Conservation (phyloP, 2,888 invertebrate species). For the Drosophila ustulata region DNA sequence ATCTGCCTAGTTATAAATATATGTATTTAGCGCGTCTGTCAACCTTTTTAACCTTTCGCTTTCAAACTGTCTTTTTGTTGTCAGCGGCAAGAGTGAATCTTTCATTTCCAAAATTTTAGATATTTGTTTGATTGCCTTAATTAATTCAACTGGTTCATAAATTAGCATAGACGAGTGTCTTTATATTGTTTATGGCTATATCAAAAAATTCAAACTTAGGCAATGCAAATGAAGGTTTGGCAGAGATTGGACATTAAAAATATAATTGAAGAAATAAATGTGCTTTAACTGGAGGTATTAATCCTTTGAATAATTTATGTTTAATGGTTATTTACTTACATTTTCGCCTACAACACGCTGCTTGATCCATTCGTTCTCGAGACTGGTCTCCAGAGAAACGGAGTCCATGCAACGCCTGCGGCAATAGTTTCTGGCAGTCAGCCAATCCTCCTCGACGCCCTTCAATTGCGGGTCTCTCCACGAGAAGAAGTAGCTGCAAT, state of each 20-base stretch:
- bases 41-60: conserved; percentile 18
- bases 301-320: background rate
- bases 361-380: conserved; percentile 95
- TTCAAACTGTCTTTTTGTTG: conserved; percentile 23
- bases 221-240: background rate
- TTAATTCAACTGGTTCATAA: conserved; percentile 16
- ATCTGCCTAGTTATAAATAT: conserved; percentile 14
- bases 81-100: conserved; percentile 20
- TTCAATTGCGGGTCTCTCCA: conserved; percentile 92
- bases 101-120: conserved; percentile 2
- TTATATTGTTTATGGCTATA: background rate
- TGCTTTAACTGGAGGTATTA: background rate
- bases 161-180: conserved; percentile 4
- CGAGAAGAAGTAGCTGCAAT: conserved; percentile 93
- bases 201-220: background rate
- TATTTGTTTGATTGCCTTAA: conserved; percentile 7
- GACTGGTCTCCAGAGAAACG: conserved; percentile 93
- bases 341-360: conserved; percentile 91
- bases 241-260: background rate
- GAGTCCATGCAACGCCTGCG: conserved; percentile 96
- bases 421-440: conserved; percentile 94
- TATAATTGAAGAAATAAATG: background rate
- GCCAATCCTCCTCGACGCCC: conserved; percentile 93
- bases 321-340: conserved; percentile 86
- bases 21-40: conserved; percentile 12